A percentile compares a stretch with the other conserved stretches of the same genome.
phyloP scores from a whole-genome alignment of 1,140 invertebrate species.

The Rhynchophorus ferrugineus region DNA sequence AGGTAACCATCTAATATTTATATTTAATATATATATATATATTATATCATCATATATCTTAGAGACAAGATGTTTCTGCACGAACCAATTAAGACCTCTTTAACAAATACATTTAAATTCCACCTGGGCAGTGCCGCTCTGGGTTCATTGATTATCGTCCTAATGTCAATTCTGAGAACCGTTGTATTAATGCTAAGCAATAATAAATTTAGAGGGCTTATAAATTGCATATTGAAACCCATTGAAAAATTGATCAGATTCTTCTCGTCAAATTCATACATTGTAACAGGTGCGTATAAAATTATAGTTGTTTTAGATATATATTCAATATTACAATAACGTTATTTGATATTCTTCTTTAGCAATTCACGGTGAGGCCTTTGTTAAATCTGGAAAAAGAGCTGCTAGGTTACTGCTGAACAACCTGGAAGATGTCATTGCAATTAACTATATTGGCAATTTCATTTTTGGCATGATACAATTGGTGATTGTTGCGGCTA shows the following conservation, averaged over 20 bases:
- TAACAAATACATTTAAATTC: slow-evolving; percentile 53
- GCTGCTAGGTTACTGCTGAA: slow-evolving; percentile 52
- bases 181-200: slow-evolving; percentile 39
- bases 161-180: slow-evolving; percentile 58
- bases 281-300: slow-evolving; percentile 56
- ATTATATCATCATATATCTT: slow-evolving; percentile 19
- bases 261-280: slow-evolving; percentile 69
- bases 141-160: slow-evolving; percentile 65
- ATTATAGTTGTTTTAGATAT: neutral
- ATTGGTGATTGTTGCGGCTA: slow-evolving; percentile 57
- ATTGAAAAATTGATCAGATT: slow-evolving; percentile 67
- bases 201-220: slow-evolving; percentile 14
- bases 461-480: slow-evolving; percentile 70
- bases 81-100: slow-evolving; percentile 50
- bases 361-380: slow-evolving; percentile 67
- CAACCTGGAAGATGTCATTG: slow-evolving; percentile 62
- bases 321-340: too few relatives aligned
- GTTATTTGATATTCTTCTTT: too few relatives aligned
- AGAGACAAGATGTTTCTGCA: slow-evolving; percentile 59
- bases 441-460: slow-evolving; percentile 75
- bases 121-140: slow-evolving; percentile 73
- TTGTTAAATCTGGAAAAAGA: slow-evolving; percentile 57
- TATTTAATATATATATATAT: neutral
- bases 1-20: slow-evolving; percentile 45
- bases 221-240: slow-evolving; percentile 59